phyloP scores from a whole-genome alignment of 2,113 vertebrate species.

The Calidris pygmaea region DNA sequence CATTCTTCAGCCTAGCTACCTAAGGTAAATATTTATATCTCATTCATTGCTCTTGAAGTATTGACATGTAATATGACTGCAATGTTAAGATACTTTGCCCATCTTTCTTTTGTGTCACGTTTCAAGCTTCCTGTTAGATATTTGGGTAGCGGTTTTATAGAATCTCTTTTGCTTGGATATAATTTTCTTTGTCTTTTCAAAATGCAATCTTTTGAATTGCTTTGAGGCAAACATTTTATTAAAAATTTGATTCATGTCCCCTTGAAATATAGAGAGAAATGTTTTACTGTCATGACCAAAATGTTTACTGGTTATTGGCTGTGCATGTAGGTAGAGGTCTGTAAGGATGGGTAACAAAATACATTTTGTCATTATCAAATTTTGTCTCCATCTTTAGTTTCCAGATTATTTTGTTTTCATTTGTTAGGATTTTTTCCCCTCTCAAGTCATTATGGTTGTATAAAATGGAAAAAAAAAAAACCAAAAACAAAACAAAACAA shows the following conservation, averaged over 20 bases:
- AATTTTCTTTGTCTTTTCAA: neutral
- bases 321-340: neutral
- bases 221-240: slow-evolving; percentile 33
- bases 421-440: neutral
- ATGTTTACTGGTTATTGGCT: neutral
- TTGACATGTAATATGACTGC: neutral
- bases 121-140: slow-evolving; percentile 7
- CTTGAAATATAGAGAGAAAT: neutral
- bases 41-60: neutral
- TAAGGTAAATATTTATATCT: slow-evolving; percentile 48
- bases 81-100: neutral
- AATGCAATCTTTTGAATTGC: neutral
- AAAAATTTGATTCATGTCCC: neutral
- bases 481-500: neutral
- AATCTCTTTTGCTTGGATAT: neutral
- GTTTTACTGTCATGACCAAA: neutral
- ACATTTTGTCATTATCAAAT: neutral
- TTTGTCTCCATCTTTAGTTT: neutral
- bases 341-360: neutral
- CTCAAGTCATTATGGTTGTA: neutral
- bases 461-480: neutral
- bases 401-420: neutral
- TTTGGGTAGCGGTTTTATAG: neutral
- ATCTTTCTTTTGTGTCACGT: neutral
- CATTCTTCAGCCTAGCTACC: neutral